These are phyloP conservation scores for Circaetus cinerascens DNA, from an alignment of 2,113 vertebrate species.

Conservation along the genomic window DNA sequence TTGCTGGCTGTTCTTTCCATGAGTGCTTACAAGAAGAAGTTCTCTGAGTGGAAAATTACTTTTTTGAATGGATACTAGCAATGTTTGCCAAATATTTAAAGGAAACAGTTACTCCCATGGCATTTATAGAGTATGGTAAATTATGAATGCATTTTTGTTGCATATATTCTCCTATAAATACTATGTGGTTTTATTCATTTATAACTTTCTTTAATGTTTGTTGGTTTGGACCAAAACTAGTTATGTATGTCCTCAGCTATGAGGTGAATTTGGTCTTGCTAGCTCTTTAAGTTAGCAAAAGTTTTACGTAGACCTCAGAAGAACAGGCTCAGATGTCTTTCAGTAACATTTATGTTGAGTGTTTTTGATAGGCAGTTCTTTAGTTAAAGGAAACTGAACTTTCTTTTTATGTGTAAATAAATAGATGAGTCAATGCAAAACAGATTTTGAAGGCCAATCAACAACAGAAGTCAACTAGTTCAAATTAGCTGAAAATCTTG, in stretches of 20 bases:
- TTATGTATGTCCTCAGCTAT: not conserved
- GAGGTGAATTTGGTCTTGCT: not conserved
- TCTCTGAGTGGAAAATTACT: conserved; percentile 30
- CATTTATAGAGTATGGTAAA: not conserved
- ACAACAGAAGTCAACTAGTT: not conserved
- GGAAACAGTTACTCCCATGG: not conserved
- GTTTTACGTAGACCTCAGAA: not conserved
- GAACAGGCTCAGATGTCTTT: not conserved
- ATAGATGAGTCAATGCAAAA: not conserved
- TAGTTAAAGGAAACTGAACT: not conserved
- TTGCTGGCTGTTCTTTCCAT: not conserved
- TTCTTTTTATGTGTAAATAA: not conserved
- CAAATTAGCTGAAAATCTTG: not conserved
- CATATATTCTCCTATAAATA: not conserved
- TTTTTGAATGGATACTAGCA: not conserved
- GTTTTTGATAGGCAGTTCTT: not conserved
- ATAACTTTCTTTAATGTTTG: not conserved
- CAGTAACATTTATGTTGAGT: not conserved
- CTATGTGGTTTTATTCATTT: not conserved
- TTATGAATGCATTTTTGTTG: not conserved
- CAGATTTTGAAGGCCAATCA: not conserved
- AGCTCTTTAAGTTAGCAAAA: not conserved
- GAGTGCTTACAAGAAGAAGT: not conserved
- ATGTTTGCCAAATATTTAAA: conserved; percentile 22
- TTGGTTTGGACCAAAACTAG: not conserved